Evolutionary conservation across 2,888 invertebrate genomes (phyloP).

Genomic region (Diadegma fenestrale): DNA sequence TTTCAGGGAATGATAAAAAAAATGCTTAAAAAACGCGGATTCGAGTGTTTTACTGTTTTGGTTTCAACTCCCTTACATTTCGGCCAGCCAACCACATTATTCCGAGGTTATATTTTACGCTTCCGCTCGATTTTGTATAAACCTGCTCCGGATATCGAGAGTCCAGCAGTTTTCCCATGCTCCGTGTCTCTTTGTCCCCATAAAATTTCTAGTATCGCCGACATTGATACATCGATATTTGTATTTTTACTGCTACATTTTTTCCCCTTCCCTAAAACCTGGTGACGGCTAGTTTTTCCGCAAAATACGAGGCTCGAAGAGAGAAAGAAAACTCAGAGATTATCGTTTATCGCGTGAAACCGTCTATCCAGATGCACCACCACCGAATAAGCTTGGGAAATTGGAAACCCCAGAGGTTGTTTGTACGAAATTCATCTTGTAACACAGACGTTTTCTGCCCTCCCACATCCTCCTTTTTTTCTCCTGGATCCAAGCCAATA

Average conservation of each 20-base stretch:
- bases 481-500: constrained; percentile 62
- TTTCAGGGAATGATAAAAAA: not conserved
- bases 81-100: not conserved
- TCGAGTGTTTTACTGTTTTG: constrained; percentile 8
- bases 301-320: not conserved
- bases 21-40: constrained; percentile 11
- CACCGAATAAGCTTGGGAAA: constrained; percentile 58
- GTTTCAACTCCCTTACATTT: constrained; percentile 6
- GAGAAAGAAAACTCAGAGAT: constrained; percentile 52
- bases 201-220: constrained; percentile 28
- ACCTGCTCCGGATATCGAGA: constrained; percentile 13
- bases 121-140: constrained; percentile 26
- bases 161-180: constrained; percentile 1
- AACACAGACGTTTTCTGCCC: constrained; percentile 64
- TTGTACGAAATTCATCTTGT: constrained; percentile 68
- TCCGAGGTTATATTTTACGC: not conserved
- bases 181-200: not conserved
- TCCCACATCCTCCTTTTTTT: constrained; percentile 21
- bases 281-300: not conserved
- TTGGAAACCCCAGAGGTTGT: constrained; percentile 60
- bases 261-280: not conserved
- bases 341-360: constrained; percentile 66
- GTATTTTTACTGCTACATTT: constrained; percentile 16
- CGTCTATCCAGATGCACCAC: constrained; percentile 50
- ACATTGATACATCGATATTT: constrained; percentile 60